Conservation (phyloP, 2,888 invertebrate genomes). For the Mythimna pallens region DNA sequence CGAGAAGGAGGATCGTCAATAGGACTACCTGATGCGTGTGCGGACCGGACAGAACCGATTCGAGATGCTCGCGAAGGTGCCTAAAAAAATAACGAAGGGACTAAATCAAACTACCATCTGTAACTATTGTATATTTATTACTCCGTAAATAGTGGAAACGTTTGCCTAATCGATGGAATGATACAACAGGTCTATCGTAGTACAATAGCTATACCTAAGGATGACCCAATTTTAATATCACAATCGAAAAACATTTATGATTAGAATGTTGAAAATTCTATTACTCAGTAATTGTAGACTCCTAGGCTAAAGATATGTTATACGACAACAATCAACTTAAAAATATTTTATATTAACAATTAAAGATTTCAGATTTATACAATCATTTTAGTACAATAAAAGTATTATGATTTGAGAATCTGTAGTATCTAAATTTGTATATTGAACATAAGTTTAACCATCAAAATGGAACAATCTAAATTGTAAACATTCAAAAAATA, state of each 20-base stretch:
- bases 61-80: conserved; percentile 45
- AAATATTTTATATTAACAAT: conserved; percentile 37
- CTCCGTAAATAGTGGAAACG: conserved; percentile 55
- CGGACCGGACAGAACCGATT: conserved; percentile 26
- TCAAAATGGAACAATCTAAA: conserved; percentile 18
- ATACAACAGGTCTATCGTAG: conserved; percentile 49
- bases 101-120: conserved; percentile 79
- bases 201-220: conserved; percentile 33
- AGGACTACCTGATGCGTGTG: conserved; percentile 46
- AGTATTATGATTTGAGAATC: conserved; percentile 23
- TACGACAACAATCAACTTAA: conserved; percentile 47
- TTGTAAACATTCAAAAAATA: conserved; percentile 34
- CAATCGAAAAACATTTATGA: conserved; percentile 56
- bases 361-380: conserved; percentile 24
- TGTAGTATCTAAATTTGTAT: conserved; percentile 28
- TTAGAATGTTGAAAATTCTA: conserved; percentile 46
- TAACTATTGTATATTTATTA: conserved; percentile 79
- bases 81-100: conserved; percentile 63
- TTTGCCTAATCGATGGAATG: conserved; percentile 58
- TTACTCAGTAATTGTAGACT: conserved; percentile 44
- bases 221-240: conserved; percentile 61
- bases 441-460: conserved; percentile 30
- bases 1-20: conserved; percentile 34
- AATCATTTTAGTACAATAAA: conserved; percentile 32
- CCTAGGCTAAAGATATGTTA: conserved; percentile 57